Percentiles rank a stretch among this genome's conserved stretches.
Evolutionary conservation across 2,797 vertebrate genomes (phyloP).

Genomic region (Carcharodon carcharias): DNA sequence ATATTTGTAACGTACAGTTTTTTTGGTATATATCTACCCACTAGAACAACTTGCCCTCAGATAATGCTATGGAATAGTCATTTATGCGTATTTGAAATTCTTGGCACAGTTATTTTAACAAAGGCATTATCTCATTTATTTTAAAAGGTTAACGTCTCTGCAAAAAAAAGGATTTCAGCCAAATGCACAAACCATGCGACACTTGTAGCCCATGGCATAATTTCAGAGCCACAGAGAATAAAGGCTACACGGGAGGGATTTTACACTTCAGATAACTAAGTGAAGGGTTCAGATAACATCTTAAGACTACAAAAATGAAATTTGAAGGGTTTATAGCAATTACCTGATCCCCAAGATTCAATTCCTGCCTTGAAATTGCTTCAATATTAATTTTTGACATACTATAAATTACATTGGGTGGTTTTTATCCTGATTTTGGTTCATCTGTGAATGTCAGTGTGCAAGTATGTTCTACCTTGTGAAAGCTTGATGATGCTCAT

Average conservation of each 20-base stretch:
- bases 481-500: background rate
- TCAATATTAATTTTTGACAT: slow-evolving; percentile 22
- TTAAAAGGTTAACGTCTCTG: background rate
- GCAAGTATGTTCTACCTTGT: background rate
- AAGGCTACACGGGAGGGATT: slow-evolving; percentile 1
- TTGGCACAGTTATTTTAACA: background rate
- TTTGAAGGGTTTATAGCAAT: slow-evolving; percentile 16
- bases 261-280: slow-evolving; percentile 27
- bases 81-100: background rate
- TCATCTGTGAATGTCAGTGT: background rate
- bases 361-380: slow-evolving; percentile 13
- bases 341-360: background rate
- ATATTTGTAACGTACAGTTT: background rate
- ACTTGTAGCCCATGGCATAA: slow-evolving; percentile 19
- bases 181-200: background rate
- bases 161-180: background rate
- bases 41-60: background rate
- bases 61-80: background rate
- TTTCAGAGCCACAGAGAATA: background rate
- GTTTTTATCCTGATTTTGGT: slow-evolving; percentile 7
- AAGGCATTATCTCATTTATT: background rate
- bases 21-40: background rate
- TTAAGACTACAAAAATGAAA: background rate
- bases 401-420: background rate
- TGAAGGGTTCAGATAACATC: background rate